Conservation (phyloP, 2,797 vertebrate species). For the Amblyraja radiata region DNA sequence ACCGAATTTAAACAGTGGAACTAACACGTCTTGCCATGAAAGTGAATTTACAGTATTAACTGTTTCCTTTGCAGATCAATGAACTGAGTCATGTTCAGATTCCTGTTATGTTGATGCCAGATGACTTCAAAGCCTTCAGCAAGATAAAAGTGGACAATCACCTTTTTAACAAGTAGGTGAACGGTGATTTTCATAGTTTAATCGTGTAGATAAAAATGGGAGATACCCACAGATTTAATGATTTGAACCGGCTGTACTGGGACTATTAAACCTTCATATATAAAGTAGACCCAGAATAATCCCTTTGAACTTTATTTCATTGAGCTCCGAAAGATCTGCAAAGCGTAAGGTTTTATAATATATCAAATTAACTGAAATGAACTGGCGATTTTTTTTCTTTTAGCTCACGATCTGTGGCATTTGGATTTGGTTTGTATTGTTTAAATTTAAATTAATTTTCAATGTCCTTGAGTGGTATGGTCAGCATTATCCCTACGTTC, state of each 20-base stretch:
- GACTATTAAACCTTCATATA: neutral
- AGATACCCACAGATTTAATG: neutral
- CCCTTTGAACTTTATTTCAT: slow-evolving; percentile 3
- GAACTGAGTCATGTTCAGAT: slow-evolving; percentile 89
- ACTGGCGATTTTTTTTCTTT: neutral
- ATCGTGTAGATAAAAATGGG: neutral
- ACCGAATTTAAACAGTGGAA: neutral
- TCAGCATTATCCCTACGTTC: neutral
- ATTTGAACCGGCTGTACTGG: neutral
- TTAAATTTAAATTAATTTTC: neutral
- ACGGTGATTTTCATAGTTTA: neutral
- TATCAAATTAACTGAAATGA: slow-evolving; percentile 14
- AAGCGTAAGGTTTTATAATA: neutral
- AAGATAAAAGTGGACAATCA: slow-evolving; percentile 98
- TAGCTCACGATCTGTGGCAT: neutral
- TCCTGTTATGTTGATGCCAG: slow-evolving; percentile 92
- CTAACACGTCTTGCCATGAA: neutral
- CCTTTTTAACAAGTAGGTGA: slow-evolving; percentile 91
- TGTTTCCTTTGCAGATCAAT: slow-evolving; percentile 68
- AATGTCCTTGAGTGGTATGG: neutral
- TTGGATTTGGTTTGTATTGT: neutral
- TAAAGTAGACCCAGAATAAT: neutral
- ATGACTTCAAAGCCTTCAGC: slow-evolving; percentile 95
- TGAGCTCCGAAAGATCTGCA: neutral
- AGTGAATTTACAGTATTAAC: slow-evolving; percentile 10